Evolutionary conservation across 2,888 invertebrate genomes (phyloP).

Genomic region (Drosophila imparisetae): DNA sequence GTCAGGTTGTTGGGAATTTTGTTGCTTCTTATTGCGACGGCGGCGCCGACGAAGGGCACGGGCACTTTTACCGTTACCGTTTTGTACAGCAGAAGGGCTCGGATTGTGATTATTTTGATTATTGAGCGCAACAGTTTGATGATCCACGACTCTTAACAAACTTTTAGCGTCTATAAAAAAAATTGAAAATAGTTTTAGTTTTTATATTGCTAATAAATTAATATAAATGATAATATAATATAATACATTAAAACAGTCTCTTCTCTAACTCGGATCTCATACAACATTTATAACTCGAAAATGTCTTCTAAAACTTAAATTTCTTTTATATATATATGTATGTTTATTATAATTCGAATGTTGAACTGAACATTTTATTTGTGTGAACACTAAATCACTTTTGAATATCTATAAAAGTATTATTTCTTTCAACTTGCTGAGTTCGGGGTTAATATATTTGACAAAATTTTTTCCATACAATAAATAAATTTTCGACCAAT

Average conservation of each 20-base stretch:
- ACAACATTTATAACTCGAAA: neutral
- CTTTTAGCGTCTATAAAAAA: conserved; percentile 47
- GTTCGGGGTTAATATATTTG: neutral
- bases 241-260: neutral
- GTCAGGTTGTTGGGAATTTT: conserved; percentile 72
- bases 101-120: conserved; percentile 61
- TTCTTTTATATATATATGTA: neutral
- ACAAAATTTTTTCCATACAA: neutral
- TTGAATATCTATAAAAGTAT: neutral
- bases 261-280: neutral
- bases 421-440: neutral
- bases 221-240: neutral
- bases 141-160: conserved; percentile 75
- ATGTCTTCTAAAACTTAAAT: neutral
- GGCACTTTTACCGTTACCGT: conserved; percentile 68
- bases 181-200: neutral
- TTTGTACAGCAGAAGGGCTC: conserved; percentile 57
- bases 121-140: conserved; percentile 69
- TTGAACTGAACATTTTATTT: neutral
- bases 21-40: conserved; percentile 79
- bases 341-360: neutral
- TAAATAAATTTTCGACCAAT: neutral
- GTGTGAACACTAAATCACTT: neutral
- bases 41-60: conserved; percentile 80
- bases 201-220: neutral